A percentile compares a stretch with the other conserved stretches of the same genome.
Conservation (phyloP, 92 coral and sea anemone genomes). For the Actinostola sp. region DNA sequence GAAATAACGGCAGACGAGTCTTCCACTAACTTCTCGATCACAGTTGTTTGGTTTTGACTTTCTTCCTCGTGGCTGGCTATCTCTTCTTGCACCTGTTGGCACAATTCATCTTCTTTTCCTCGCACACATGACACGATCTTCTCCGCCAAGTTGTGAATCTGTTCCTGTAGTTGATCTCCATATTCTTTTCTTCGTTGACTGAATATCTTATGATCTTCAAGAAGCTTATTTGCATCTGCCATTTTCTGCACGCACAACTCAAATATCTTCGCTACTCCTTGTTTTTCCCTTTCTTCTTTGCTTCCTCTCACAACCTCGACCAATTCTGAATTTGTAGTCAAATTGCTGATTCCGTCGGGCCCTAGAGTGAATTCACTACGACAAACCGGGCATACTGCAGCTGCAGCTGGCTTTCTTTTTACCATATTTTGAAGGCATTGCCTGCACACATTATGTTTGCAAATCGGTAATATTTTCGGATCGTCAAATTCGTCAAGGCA, state of each 20-base stretch:
- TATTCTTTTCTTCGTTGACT: conserved; percentile 55
- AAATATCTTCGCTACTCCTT: conserved; percentile 54
- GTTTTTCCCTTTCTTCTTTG: conserved; percentile 50
- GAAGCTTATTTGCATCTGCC: conserved; percentile 63
- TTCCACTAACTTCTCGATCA: conserved; percentile 13
- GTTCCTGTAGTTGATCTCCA: conserved; percentile 53
- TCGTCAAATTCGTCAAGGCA: conserved; percentile 75
- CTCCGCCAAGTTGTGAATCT: conserved; percentile 67
- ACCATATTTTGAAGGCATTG: conserved; percentile 59
- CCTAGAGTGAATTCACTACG: conserved; percentile 50
- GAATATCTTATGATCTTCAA: conserved; percentile 53
- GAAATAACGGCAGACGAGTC: conserved; percentile 30
- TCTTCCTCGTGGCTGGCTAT: conserved; percentile 50
- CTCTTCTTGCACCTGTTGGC: conserved; percentile 55
- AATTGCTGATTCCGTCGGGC: conserved; percentile 18
- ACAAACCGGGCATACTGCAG: conserved; percentile 69
- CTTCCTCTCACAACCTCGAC: conserved; percentile 28
- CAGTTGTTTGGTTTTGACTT: conserved; percentile 5
- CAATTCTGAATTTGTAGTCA: conserved; percentile 45
- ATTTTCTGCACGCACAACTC: conserved; percentile 63
- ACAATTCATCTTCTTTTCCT: conserved; percentile 53
- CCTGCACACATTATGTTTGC: conserved; percentile 71
- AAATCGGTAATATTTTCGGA: conserved; percentile 62
- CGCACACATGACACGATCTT: conserved; percentile 55
- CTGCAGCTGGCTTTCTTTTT: conserved; percentile 46